Conservation (phyloP, 2,888 invertebrate species). For the Acronicta aceris region DNA sequence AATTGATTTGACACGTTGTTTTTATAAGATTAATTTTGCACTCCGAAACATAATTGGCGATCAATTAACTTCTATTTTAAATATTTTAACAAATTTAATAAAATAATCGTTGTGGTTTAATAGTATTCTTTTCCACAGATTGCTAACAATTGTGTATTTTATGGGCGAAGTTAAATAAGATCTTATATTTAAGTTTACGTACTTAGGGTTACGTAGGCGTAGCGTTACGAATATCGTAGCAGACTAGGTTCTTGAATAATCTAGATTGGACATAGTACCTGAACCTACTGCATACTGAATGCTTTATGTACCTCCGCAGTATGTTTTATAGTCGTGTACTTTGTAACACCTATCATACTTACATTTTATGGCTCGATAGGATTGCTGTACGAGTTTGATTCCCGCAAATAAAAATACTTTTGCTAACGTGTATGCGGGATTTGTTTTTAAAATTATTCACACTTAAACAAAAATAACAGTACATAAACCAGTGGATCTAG, state of each 20-base stretch:
- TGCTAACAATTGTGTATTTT: background rate
- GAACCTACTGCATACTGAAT: background rate
- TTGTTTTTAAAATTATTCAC: too few species aligned
- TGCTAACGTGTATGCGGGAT: too few species aligned
- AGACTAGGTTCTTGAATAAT: slow-evolving; percentile 2
- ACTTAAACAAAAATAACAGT: too few species aligned
- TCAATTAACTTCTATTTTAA: slow-evolving; percentile 45
- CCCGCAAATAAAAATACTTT: background rate
- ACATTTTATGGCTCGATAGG: background rate
- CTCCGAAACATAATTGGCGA: slow-evolving; percentile 51
- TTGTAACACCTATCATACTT: background rate
- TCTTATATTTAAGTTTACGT: background rate
- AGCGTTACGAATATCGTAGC: slow-evolving; percentile 41
- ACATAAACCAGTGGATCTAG: too few species aligned
- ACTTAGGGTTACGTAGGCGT: slow-evolving; percentile 13
- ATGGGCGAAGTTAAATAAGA: background rate
- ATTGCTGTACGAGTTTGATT: background rate
- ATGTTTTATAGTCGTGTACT: background rate
- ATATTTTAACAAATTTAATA: slow-evolving; percentile 21
- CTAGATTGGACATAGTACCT: slow-evolving; percentile 4
- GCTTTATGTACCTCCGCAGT: slow-evolving; percentile 3
- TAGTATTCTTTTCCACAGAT: slow-evolving; percentile 35
- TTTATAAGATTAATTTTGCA: slow-evolving; percentile 33
- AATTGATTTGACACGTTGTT: slow-evolving; percentile 57
- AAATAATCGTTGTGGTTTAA: slow-evolving; percentile 35